phyloP scores from a whole-genome alignment of 2,113 vertebrate genomes.

The Conger conger region DNA sequence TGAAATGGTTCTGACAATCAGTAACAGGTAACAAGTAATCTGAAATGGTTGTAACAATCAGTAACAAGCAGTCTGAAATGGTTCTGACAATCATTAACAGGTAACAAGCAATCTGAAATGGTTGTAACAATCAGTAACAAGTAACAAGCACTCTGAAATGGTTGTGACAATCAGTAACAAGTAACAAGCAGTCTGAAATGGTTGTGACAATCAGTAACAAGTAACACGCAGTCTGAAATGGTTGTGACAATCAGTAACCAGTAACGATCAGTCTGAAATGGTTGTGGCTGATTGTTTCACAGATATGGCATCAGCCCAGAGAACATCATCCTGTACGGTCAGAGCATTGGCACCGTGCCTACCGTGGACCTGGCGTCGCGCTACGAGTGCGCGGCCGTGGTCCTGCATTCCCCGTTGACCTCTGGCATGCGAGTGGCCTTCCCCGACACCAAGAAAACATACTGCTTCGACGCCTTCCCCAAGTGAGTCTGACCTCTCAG shows the following conservation, averaged over 20 bases:
- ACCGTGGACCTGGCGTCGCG: conserved; percentile 94
- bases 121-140: too few relatives aligned
- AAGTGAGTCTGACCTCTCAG: conserved; percentile 72
- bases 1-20: too few relatives aligned
- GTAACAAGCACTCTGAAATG: too few relatives aligned
- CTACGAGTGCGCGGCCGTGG: conserved; percentile 94
- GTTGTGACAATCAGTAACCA: too few relatives aligned
- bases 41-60: too few relatives aligned
- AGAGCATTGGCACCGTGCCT: conserved; percentile 96
- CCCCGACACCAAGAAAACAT: conserved; percentile 98
- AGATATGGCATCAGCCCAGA: conserved; percentile 97
- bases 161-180: too few relatives aligned
- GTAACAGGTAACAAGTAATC: neutral
- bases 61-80: too few relatives aligned
- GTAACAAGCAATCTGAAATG: too few relatives aligned
- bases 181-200: neutral
- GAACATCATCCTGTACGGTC: conserved; percentile 94
- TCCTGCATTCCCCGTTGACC: conserved; percentile 94
- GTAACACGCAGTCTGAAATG: too few relatives aligned
- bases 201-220: too few relatives aligned
- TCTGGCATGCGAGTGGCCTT: conserved; percentile 98
- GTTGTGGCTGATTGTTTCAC: neutral
- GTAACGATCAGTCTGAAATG: too few relatives aligned
- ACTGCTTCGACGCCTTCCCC: conserved; percentile 96
- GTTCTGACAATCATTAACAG: too few relatives aligned